A percentile compares a stretch with the other conserved stretches of the same genome.
phyloP scores from a whole-genome alignment of 1,140 invertebrate genomes.

The Tetragonula clypearis region DNA sequence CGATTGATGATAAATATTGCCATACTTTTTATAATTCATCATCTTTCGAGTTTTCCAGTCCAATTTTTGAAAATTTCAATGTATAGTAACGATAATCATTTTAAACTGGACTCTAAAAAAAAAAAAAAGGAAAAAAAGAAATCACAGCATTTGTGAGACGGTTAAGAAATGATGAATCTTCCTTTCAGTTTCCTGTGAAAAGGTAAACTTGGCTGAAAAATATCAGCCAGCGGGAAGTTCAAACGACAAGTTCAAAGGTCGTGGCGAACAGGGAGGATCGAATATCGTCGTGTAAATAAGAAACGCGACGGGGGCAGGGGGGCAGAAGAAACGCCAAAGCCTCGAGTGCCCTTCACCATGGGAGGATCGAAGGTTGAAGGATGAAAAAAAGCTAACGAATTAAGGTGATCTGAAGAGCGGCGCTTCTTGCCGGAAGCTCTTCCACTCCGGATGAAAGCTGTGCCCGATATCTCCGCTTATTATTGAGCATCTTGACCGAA shows the following conservation, averaged over 20 bases:
- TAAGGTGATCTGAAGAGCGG: constrained; percentile 42
- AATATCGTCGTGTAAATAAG: not conserved
- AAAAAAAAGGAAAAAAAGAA: too few relatives aligned
- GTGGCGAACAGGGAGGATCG: not conserved
- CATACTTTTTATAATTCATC: too few relatives aligned
- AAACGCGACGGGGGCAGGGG: not conserved
- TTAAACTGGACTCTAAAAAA: too few relatives aligned
- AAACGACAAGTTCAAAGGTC: not conserved
- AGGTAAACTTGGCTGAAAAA: not conserved
- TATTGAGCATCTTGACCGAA: constrained; percentile 27
- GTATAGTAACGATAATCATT: too few relatives aligned
- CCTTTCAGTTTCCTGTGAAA: not conserved
- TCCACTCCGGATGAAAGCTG: constrained; percentile 34
- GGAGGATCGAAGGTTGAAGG: not conserved
- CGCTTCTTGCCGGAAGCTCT: constrained; percentile 15
- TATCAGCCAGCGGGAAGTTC: not conserved
- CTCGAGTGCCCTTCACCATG: constrained; percentile 12
- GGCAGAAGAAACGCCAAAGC: not conserved
- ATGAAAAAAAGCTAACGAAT: constrained; percentile 50
- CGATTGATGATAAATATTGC: too few relatives aligned
- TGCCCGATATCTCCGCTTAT: constrained; percentile 58
- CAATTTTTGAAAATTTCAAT: too few relatives aligned
- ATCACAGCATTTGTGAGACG: not conserved
- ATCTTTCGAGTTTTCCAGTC: too few relatives aligned
- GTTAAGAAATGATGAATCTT: not conserved